These are phyloP conservation scores for Festucalex cinctus DNA, from an alignment of 2,113 vertebrate genomes.

Conservation along the genomic window DNA sequence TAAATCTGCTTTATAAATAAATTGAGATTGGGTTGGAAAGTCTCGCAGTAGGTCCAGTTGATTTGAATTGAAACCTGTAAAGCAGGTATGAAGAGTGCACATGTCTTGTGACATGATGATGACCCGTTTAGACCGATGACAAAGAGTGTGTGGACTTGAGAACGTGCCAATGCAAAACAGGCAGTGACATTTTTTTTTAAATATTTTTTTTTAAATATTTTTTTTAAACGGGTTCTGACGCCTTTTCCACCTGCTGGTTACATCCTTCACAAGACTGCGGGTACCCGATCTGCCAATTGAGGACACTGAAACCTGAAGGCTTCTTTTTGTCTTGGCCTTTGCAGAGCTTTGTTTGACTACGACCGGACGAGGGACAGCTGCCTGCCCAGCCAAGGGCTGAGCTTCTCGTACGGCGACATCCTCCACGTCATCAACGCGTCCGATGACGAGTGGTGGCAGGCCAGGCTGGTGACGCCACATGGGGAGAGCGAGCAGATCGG, in stretches of 20 bases:
- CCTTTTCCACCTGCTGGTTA: too few relatives aligned
- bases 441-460: slow-evolving; percentile 99
- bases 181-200: too few relatives aligned
- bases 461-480: slow-evolving; percentile 90
- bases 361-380: slow-evolving; percentile 97
- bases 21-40: slow-evolving; percentile 1
- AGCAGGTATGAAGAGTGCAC: slow-evolving; percentile 48
- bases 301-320: too few relatives aligned
- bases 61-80: slow-evolving; percentile 48
- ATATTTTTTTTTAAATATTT: too few relatives aligned
- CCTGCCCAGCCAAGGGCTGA: slow-evolving; percentile 95
- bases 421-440: slow-evolving; percentile 97
- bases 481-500: slow-evolving; percentile 98
- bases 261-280: too few relatives aligned
- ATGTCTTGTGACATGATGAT: slow-evolving; percentile 45
- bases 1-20: neutral
- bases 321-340: slow-evolving; percentile 7
- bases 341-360: slow-evolving; percentile 96
- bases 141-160: neutral
- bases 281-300: neutral
- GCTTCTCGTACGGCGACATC: slow-evolving; percentile 96
- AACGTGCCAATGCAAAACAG: too few relatives aligned
- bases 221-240: too few relatives aligned
- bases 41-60: slow-evolving; percentile 45
- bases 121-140: slow-evolving; percentile 6